These are phyloP conservation scores for Tetragonula carbonaria DNA, from an alignment of 2,888 invertebrate genomes.

Conservation along the genomic window DNA sequence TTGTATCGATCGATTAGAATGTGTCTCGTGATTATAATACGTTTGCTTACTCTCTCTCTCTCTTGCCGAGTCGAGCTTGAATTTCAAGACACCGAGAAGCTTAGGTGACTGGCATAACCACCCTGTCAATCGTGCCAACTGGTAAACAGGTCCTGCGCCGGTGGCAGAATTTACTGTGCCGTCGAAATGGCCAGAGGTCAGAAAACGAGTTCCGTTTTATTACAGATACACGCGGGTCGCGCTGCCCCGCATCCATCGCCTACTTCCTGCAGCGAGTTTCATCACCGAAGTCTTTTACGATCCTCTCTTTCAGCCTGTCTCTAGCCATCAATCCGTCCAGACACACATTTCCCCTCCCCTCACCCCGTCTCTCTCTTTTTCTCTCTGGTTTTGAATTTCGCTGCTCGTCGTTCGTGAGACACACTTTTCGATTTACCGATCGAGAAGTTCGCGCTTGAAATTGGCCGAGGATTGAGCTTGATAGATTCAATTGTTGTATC, in stretches of 20 bases:
- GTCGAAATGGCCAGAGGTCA: constrained; percentile 45
- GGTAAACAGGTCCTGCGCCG: constrained; percentile 27
- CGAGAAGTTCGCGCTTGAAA: no score
- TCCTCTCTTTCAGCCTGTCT: constrained; percentile 43
- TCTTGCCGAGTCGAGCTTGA: neutral
- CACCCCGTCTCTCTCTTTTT: neutral
- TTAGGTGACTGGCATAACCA: neutral
- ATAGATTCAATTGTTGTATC: no score
- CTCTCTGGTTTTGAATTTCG: neutral
- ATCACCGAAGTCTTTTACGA: constrained; percentile 24
- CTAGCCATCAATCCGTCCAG: neutral
- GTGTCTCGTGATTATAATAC: no score
- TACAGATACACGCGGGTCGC: constrained; percentile 10
- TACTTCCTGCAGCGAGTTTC: constrained; percentile 49
- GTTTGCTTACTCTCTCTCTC: neutral
- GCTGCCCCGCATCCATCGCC: constrained; percentile 53
- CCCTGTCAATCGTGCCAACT: neutral
- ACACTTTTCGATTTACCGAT: neutral
- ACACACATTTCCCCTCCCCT: neutral
- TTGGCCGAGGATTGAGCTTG: no score
- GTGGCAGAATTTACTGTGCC: constrained; percentile 53
- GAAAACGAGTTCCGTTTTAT: constrained; percentile 59
- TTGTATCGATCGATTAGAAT: no score
- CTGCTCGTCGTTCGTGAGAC: neutral
- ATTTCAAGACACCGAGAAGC: neutral